A percentile compares a stretch with the other conserved stretches of the same genome.
These are phyloP conservation scores for Liasis olivaceus DNA, from an alignment of 2,797 vertebrate species.

Conservation along the genomic window DNA sequence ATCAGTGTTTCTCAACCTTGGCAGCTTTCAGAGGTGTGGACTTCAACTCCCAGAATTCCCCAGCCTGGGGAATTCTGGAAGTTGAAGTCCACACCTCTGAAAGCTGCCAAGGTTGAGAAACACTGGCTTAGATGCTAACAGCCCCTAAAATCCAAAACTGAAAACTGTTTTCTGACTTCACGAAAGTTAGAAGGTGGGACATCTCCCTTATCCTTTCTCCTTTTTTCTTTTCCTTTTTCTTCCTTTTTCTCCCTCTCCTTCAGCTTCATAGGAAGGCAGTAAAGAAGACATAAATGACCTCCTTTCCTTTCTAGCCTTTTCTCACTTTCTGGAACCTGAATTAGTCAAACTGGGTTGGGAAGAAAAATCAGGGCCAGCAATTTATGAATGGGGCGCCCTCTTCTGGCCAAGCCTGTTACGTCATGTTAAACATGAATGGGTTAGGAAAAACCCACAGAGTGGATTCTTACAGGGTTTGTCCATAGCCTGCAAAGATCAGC, in stretches of 20 bases:
- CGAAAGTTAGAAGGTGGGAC: slow-evolving; percentile 5
- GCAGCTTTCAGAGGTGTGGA: no score
- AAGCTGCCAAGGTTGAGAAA: neutral
- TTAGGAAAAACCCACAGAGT: neutral
- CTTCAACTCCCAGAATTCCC: no score
- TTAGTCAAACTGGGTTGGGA: slow-evolving; percentile 8
- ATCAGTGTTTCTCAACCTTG: no score
- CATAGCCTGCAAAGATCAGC: neutral
- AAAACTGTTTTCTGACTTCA: neutral
- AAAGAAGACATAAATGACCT: slow-evolving; percentile 51
- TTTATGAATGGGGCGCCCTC: slow-evolving; percentile 50
- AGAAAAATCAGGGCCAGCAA: neutral
- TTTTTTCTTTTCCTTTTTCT: neutral
- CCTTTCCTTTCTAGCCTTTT: slow-evolving; percentile 60
- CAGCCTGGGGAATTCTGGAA: no score
- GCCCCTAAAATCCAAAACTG: neutral
- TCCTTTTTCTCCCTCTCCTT: neutral
- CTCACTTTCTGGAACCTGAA: slow-evolving; percentile 53
- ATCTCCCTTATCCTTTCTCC: neutral
- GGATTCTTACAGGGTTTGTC: no score
- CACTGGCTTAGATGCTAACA: neutral
- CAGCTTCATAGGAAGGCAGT: slow-evolving; percentile 48
- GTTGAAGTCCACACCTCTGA: no score
- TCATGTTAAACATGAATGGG: neutral
- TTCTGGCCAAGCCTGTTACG: slow-evolving; percentile 21